Evolutionary conservation across 1,140 invertebrate species (phyloP).

Genomic region (Cherax destructor): DNA sequence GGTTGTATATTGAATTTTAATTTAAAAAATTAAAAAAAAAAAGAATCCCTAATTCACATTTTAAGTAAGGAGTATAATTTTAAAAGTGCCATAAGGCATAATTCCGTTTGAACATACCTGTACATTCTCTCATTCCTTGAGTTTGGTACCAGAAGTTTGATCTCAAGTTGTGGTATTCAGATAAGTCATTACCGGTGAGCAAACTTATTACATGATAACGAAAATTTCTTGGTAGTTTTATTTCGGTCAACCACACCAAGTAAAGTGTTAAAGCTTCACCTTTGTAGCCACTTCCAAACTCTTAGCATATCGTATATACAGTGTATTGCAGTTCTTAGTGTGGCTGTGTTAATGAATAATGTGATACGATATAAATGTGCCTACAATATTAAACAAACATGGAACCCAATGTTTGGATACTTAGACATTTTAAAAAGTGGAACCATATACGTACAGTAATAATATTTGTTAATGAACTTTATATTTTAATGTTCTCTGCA

Average conservation of each 20-base stretch:
- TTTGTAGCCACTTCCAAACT: background rate
- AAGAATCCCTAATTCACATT: background rate
- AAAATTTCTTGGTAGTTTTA: background rate
- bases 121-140: background rate
- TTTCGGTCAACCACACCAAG: background rate
- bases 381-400: background rate
- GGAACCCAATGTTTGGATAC: background rate
- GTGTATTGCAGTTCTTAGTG: background rate
- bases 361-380: constrained; percentile 4
- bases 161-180: background rate
- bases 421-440: background rate
- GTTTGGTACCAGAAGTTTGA: background rate
- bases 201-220: background rate
- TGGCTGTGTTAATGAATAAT: constrained; percentile 3
- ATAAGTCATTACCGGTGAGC: background rate
- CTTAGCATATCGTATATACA: background rate
- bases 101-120: constrained; percentile 2
- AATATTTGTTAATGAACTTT: constrained; percentile 6
- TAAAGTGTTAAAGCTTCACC: constrained; percentile 1
- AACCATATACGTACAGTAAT: background rate
- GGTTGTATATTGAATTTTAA: background rate
- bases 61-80: background rate
- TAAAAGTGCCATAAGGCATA: background rate
- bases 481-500: background rate
- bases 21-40: background rate